A percentile compares a stretch with the other conserved stretches of the same genome.
Evolutionary conservation across 2,113 vertebrate genomes (phyloP).

Genomic region (Aythya baeri): DNA sequence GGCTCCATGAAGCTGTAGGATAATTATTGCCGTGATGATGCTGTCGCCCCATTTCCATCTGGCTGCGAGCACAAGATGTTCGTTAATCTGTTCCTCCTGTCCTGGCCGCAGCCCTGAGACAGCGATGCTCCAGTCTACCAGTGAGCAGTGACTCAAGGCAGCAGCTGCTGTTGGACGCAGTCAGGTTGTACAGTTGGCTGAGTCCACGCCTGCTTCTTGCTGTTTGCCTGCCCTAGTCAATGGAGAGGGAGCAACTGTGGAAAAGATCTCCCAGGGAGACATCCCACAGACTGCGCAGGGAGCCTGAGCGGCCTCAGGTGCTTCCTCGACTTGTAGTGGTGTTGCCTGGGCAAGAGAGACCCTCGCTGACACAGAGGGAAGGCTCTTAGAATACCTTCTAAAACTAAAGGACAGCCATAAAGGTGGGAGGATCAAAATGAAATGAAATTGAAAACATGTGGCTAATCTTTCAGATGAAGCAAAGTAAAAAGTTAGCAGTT

Average conservation of each 20-base stretch:
- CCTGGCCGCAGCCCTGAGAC: neutral
- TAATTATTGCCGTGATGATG: rapidly evolving
- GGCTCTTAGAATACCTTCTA: neutral
- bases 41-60: neutral
- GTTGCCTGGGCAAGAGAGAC: neutral
- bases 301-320: neutral
- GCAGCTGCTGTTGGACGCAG: neutral
- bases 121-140: neutral
- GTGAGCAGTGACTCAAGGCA: neutral
- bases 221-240: neutral
- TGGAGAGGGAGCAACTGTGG: neutral
- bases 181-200: neutral
- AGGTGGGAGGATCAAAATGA: neutral
- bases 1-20: neutral
- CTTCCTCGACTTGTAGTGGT: neutral
- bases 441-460: neutral
- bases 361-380: neutral
- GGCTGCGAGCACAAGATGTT: neutral
- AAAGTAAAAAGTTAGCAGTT: neutral
- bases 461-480: neutral
- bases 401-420: neutral
- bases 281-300: neutral
- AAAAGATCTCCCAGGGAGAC: neutral
- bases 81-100: neutral
- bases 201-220: neutral